Evolutionary conservation across 1,140 invertebrate genomes (phyloP).

Genomic region (Oscheius sp.): DNA sequence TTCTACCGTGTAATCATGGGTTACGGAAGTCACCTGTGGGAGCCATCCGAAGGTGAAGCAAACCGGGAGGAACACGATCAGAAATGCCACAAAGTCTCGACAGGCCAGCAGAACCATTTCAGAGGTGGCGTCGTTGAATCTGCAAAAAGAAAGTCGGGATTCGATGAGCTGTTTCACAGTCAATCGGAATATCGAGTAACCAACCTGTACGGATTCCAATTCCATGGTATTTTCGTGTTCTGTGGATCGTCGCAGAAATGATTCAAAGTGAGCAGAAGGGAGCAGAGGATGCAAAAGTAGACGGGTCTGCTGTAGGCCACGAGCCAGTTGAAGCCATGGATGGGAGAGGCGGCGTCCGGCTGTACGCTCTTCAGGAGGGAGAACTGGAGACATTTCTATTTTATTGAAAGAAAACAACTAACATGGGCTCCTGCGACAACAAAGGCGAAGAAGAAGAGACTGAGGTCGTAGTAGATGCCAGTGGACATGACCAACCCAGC

Average conservation of each 20-base stretch:
- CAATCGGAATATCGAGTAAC: no score
- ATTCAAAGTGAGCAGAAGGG: conserved; percentile 6
- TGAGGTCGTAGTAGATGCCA: conserved; percentile 85
- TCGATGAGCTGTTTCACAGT: background rate
- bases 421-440: conserved; percentile 76
- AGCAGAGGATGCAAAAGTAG: conserved; percentile 85
- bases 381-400: conserved; percentile 75
- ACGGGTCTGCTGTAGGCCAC: conserved; percentile 87
- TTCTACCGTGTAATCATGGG: background rate
- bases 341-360: conserved; percentile 94
- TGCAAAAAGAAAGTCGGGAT: background rate
- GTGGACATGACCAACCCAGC: conserved; percentile 79
- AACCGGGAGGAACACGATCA: conserved; percentile 63
- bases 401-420: conserved; percentile 32
- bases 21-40: conserved; percentile 61
- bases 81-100: conserved; percentile 60
- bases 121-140: background rate
- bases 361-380: conserved; percentile 96
- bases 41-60: conserved; percentile 65
- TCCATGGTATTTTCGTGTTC: conserved; percentile 37
- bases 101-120: conserved; percentile 40
- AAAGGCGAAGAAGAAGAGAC: conserved; percentile 90
- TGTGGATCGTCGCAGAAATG: conserved; percentile 21
- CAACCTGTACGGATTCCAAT: conserved; percentile 44
- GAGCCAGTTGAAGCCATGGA: conserved; percentile 88